Evolutionary conservation across 2,888 invertebrate species (phyloP), one percentile per base, ranked within the genome.

Genomic region (Tubiluchus corallicola): DNA sequence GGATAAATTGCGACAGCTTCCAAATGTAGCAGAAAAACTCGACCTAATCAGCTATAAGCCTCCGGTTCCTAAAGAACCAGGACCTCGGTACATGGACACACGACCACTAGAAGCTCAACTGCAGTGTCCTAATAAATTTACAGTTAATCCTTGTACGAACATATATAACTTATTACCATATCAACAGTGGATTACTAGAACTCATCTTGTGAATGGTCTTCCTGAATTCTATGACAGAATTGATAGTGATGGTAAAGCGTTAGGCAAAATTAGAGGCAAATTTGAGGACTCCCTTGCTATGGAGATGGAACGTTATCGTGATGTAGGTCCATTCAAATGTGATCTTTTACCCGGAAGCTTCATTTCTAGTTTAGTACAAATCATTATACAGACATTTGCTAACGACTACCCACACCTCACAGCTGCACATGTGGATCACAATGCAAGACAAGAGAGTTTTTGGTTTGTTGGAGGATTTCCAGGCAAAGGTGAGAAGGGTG

Each of bases 381-480:
- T 29, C 29, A n/a, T 29, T 9, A 29, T 29, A n/a, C 29, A 29
- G n/a, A n/a, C 29, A 9, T 29, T 9, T 29, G 29, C 9, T n/a
- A 29, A n/a, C n/a, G n/a, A 29, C 9, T n/a, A 29, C n/a, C 9
- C 9, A 9, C 29, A 29, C n/a, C n/a, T 29, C 9, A 9, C n/a
- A n/a, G n/a, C 29, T 9, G 29, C 29, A 29, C 9, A 81, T 72
- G 62, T 79, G 21, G 85, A 87, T 61, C 69, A 74, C 55, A 72
- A 79, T 49, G 81, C 88, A 2, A 70, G 82, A 17, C 70, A 82
- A 53, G 82, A 85, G 68, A 79, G 85, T 19, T 82, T 80, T 63
- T 92, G 90, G 90, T 72, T 73, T 57, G 73, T 74, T 29, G 83
- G 83, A 43, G 81, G 82, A 43, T 72, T 79, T 51, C 61, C 73